A percentile compares a stretch with the other conserved stretches of the same genome.
phyloP scores from a whole-genome alignment of 2,888 invertebrate species.

The Drosophila recens region DNA sequence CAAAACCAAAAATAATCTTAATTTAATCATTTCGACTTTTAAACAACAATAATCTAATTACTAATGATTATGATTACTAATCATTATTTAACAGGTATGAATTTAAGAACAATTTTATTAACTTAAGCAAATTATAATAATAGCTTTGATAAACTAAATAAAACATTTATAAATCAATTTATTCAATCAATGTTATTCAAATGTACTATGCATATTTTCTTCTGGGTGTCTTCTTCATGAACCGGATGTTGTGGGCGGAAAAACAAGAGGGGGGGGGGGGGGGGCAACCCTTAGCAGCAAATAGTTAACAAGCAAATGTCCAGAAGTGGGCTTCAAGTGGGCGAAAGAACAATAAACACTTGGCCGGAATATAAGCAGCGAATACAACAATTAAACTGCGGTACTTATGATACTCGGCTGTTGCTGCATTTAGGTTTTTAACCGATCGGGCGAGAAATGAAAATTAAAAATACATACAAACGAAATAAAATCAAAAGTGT shows the following conservation, averaged over 20 bases:
- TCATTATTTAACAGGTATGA: no score
- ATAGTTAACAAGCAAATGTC: slow-evolving; percentile 44
- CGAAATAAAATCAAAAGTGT: slow-evolving; percentile 70
- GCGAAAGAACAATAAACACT: slow-evolving; percentile 62
- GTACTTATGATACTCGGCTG: slow-evolving; percentile 10
- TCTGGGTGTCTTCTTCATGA: slow-evolving; percentile 1
- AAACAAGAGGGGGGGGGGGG: neutral
- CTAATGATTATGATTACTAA: no score
- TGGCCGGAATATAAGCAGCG: slow-evolving; percentile 49
- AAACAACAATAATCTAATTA: no score
- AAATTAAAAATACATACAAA: slow-evolving; percentile 64
- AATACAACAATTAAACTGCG: neutral
- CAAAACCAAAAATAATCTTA: no score
- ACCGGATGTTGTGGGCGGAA: slow-evolving; percentile 54
- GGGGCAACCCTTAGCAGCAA: slow-evolving; percentile 37
- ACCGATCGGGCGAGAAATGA: slow-evolving; percentile 62
- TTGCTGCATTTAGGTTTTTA: slow-evolving; percentile 63
- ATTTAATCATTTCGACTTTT: no score
- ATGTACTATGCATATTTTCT: neutral
- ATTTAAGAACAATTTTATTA: neutral
- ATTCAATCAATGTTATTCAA: no score
- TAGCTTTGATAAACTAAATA: no score
- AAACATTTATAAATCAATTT: no score
- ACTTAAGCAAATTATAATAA: neutral
- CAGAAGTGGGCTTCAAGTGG: slow-evolving; percentile 50